Conservation (phyloP, 2,113 vertebrate genomes). For the Pomatostomus ruficeps region DNA sequence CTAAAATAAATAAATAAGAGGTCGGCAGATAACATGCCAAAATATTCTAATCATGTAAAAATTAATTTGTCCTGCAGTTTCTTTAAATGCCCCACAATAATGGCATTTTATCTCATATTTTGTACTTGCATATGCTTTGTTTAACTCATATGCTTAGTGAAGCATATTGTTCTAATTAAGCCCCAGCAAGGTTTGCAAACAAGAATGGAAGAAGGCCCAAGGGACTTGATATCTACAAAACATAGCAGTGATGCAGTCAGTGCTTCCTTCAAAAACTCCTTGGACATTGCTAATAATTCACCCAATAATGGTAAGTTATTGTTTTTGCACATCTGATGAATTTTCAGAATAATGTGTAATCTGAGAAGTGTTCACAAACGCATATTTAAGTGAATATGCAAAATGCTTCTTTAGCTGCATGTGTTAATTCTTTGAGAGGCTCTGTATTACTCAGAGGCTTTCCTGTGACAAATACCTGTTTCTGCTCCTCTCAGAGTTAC, state of each 20-base stretch:
- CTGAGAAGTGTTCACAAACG: background rate
- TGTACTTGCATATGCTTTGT: background rate
- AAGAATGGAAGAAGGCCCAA: conserved; percentile 14
- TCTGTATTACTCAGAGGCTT: background rate
- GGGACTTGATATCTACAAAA: conserved; percentile 2
- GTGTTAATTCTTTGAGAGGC: background rate
- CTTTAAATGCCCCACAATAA: background rate
- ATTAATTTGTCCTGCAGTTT: background rate
- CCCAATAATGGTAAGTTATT: conserved; percentile 5
- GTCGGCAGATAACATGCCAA: background rate
- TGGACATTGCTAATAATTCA: background rate
- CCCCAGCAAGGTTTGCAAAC: conserved; percentile 40
- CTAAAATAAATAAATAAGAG: background rate
- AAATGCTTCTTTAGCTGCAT: background rate
- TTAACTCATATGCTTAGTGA: conserved; percentile 33
- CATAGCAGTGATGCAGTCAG: background rate
- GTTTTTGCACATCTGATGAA: background rate
- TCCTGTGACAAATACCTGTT: background rate
- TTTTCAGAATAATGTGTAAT: background rate
- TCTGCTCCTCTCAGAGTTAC: background rate
- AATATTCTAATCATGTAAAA: background rate
- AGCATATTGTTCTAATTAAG: conserved; percentile 59
- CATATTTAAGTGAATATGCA: background rate
- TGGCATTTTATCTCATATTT: conserved; percentile 8
- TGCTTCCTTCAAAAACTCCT: background rate